These are phyloP conservation scores for Orthochromis indermauri DNA, from an alignment of 2,113 vertebrate species.

Conservation along the genomic window DNA sequence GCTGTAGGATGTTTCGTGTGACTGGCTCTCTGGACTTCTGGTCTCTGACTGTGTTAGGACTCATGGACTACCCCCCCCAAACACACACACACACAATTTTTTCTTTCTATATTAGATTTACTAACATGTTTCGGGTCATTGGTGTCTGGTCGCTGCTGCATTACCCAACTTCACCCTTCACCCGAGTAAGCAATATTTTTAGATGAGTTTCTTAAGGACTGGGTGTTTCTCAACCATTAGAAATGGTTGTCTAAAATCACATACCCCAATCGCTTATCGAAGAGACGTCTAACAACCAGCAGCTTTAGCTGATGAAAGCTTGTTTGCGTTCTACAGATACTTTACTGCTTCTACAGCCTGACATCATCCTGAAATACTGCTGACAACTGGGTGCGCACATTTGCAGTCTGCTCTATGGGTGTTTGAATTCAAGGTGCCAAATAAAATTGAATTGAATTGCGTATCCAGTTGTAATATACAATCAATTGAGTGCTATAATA, in stretches of 20 bases:
- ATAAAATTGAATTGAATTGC: not conserved
- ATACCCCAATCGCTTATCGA: not conserved
- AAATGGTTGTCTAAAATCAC: not conserved
- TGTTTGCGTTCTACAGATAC: not conserved
- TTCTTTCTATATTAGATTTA: not conserved
- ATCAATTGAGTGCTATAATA: not conserved
- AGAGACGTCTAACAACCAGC: not conserved
- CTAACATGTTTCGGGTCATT: not conserved
- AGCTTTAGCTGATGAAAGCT: not conserved
- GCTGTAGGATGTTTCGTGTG: not conserved
- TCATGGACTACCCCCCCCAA: not conserved
- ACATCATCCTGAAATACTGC: not conserved
- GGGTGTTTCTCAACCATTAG: not conserved
- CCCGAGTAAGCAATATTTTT: not conserved
- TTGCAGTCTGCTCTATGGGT: accelerated
- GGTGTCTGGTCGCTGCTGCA: not conserved
- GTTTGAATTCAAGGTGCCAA: not conserved
- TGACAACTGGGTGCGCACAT: not conserved
- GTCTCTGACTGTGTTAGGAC: not conserved
- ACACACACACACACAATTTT: not conserved
- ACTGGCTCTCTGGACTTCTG: not conserved
- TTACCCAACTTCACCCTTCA: not conserved
- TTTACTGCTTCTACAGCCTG: not conserved
- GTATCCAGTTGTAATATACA: not conserved
- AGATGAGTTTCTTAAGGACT: not conserved